phyloP scores from a whole-genome alignment of 30 jellyfish, hydroid and myxozoan genomes.

The Cassiopea xamachana region DNA sequence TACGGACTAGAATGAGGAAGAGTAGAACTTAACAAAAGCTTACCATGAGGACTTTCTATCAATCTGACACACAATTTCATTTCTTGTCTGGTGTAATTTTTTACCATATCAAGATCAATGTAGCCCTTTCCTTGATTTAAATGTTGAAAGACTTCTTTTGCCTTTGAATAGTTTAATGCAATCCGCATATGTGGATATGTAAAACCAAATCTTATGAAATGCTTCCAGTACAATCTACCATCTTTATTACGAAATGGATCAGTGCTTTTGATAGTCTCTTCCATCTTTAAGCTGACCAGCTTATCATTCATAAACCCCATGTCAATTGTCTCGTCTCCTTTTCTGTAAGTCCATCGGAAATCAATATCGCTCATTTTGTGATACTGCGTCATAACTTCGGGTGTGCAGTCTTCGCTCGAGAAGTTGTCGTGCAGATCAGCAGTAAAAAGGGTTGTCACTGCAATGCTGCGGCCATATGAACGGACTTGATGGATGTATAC shows the following conservation, averaged over 20 bases:
- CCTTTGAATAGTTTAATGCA: slow-evolving; percentile 63
- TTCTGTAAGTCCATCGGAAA: slow-evolving; percentile 93
- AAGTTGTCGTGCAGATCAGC: slow-evolving; percentile 80
- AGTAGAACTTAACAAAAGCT: neutral
- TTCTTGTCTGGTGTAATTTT: slow-evolving; percentile 60
- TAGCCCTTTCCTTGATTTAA: slow-evolving; percentile 56
- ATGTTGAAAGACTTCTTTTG: slow-evolving; percentile 40
- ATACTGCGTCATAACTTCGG: slow-evolving; percentile 61
- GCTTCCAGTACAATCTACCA: slow-evolving; percentile 69
- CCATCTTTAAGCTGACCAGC: slow-evolving; percentile 37
- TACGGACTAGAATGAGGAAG: too few relatives aligned
- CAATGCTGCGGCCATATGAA: slow-evolving; percentile 84
- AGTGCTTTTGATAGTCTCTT: slow-evolving; percentile 11
- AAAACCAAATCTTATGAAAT: slow-evolving; percentile 62
- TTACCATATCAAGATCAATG: slow-evolving; percentile 57
- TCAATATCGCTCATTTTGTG: slow-evolving; percentile 83
- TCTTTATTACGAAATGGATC: slow-evolving; percentile 32
- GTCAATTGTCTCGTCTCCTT: slow-evolving; percentile 86
- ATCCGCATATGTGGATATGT: slow-evolving; percentile 55
- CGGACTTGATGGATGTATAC: slow-evolving; percentile 95
- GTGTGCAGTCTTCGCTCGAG: slow-evolving; percentile 77
- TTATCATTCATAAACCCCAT: slow-evolving; percentile 94
- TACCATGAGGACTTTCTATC: slow-evolving; percentile 91
- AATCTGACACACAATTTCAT: slow-evolving; percentile 65
- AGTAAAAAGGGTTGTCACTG: slow-evolving; percentile 89